phyloP scores from a whole-genome alignment of 2,113 vertebrate genomes.

The Pachypanchax playfairii region DNA sequence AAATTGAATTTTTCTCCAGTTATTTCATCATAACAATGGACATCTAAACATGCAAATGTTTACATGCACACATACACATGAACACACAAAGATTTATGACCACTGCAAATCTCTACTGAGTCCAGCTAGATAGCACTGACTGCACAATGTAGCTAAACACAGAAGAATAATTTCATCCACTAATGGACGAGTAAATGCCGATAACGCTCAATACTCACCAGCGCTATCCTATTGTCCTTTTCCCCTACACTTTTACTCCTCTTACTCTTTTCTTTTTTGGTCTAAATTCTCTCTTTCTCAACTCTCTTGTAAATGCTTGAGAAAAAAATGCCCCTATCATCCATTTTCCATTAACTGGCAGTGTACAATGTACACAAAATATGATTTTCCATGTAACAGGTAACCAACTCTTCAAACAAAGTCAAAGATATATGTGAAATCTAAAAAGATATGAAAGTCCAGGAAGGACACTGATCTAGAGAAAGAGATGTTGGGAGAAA shows the following conservation, averaged over 20 bases:
- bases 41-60: constrained; percentile 9
- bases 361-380: constrained; percentile 18
- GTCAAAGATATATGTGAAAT: background rate
- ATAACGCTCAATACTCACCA: constrained; percentile 46
- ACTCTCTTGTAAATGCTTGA: constrained; percentile 18
- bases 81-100: constrained; percentile 62
- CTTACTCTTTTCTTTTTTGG: constrained; percentile 3
- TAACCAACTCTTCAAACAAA: constrained; percentile 28
- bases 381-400: constrained; percentile 18
- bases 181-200: constrained; percentile 61
- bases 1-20: constrained; percentile 39
- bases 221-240: constrained; percentile 26
- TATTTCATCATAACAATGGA: constrained; percentile 47
- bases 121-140: constrained; percentile 49
- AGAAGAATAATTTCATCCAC: constrained; percentile 69
- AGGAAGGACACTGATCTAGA: constrained; percentile 1
- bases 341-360: background rate
- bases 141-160: constrained; percentile 51
- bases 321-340: background rate
- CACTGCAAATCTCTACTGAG: constrained; percentile 46
- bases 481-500: constrained; percentile 20
- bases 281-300: constrained; percentile 16
- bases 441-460: constrained; percentile 1
- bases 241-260: constrained; percentile 2
- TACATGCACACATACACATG: constrained; percentile 1